Evolutionary conservation across 2,113 vertebrate genomes (phyloP).

Genomic region (Condylura cristata): DNA sequence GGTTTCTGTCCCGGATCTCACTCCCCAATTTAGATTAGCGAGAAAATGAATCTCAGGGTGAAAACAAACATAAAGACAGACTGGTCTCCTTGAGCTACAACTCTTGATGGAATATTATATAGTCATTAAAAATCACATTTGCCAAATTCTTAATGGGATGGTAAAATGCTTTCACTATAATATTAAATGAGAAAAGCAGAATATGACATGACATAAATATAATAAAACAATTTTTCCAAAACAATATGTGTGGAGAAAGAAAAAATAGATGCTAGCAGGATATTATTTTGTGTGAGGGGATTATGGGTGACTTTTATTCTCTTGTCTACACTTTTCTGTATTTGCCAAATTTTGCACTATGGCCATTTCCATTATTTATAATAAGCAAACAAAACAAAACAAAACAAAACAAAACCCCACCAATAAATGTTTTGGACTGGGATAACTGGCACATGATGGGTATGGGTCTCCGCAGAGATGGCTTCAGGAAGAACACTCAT

Average conservation of each 20-base stretch:
- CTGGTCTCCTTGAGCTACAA: not conserved
- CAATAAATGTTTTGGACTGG: not conserved
- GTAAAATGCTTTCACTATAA: not conserved
- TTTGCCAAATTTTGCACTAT: not conserved
- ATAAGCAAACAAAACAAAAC: not conserved
- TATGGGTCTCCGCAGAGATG: not conserved
- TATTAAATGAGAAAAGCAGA: not conserved
- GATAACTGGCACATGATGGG: not conserved
- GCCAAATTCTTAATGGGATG: not conserved
- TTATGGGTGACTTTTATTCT: not conserved
- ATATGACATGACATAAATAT: not conserved
- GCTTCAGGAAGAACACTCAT: not conserved
- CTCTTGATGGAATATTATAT: not conserved
- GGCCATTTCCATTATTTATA: not conserved
- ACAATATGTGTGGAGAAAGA: not conserved
- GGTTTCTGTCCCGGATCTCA: not conserved
- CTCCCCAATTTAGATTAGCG: not conserved
- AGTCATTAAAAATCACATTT: not conserved
- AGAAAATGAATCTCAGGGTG: not conserved
- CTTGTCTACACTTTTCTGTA: not conserved
- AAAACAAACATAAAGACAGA: not conserved
- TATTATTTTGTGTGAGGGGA: not conserved
- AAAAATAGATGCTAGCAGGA: not conserved
- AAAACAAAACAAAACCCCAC: not conserved
- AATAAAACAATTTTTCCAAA: too few relatives aligned